Percentiles rank a stretch among this genome's conserved stretches.
Conservation (phyloP, 2,113 vertebrate genomes). For the Notechis scutatus region DNA sequence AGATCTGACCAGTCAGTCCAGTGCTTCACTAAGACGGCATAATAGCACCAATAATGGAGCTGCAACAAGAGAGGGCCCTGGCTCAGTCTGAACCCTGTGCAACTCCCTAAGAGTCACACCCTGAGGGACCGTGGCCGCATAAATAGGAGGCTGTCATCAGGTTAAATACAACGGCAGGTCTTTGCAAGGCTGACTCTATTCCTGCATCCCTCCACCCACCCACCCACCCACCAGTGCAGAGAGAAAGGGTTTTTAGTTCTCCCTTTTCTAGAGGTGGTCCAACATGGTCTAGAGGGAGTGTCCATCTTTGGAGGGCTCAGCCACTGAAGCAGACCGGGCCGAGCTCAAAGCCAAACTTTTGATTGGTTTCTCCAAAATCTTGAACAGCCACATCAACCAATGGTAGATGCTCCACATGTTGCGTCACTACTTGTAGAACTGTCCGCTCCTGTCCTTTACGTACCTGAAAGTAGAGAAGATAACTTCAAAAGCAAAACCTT, state of each 20-base stretch:
- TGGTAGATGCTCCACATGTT: slow-evolving; percentile 79
- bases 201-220: neutral
- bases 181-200: neutral
- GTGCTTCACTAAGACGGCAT: slow-evolving; percentile 23
- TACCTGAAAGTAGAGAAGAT: slow-evolving; percentile 60
- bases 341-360: slow-evolving; percentile 92
- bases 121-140: slow-evolving; percentile 22
- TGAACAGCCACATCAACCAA: slow-evolving; percentile 77
- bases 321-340: slow-evolving; percentile 87
- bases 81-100: slow-evolving; percentile 23
- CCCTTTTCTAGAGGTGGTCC: neutral
- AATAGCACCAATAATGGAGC: slow-evolving; percentile 22
- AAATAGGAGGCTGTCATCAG: slow-evolving; percentile 26
- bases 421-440: slow-evolving; percentile 77
- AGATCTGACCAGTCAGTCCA: slow-evolving; percentile 16
- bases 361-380: slow-evolving; percentile 83
- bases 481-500: neutral
- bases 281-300: neutral
- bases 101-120: slow-evolving; percentile 17
- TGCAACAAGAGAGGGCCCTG: slow-evolving; percentile 12
- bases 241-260: neutral
- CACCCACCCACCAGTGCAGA: neutral
- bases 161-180: slow-evolving; percentile 31
- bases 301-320: slow-evolving; percentile 55
- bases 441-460: slow-evolving; percentile 82